Percentiles rank a stretch among this genome's conserved stretches.
These are phyloP conservation scores for Clepsis dumicolana DNA, from an alignment of 2,888 invertebrate genomes.

Conservation along the genomic window DNA sequence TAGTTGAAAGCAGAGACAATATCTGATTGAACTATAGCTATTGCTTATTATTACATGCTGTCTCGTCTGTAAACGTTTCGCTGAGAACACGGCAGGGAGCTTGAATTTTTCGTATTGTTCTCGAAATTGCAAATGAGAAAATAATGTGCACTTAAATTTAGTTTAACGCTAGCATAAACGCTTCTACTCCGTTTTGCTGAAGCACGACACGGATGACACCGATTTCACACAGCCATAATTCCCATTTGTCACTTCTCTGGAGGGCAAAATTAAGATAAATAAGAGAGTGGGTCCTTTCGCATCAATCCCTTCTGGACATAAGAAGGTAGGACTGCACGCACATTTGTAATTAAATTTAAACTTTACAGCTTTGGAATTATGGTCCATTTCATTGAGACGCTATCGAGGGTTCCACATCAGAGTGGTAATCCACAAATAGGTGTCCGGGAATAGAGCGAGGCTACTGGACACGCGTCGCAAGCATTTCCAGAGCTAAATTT, in stretches of 20 bases:
- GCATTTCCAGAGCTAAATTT: conserved; percentile 68
- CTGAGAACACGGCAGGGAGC: conserved; percentile 4
- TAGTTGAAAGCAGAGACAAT: conserved; percentile 11
- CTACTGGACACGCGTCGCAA: conserved; percentile 64
- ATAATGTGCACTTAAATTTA: conserved; percentile 36
- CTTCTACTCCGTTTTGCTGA: conserved; percentile 38
- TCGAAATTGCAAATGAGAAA: conserved; percentile 33
- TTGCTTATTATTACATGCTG: conserved; percentile 3
- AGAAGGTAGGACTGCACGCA: conserved; percentile 61
- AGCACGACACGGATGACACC: conserved; percentile 59
- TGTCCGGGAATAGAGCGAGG: conserved; percentile 85
- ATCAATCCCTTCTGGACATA: conserved; percentile 54
- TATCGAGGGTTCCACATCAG: conserved; percentile 69
- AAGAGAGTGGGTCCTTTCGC: conserved; percentile 80
- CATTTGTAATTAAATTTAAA: conserved; percentile 55
- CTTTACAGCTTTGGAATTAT: conserved; percentile 62
- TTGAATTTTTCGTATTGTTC: conserved; percentile 33
- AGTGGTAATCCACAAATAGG: conserved; percentile 82
- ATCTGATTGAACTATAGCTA: conserved; percentile 20
- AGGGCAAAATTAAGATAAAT: conserved; percentile 82
- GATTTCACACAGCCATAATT: conserved; percentile 69
- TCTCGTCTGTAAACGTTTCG: conserved; percentile 17
- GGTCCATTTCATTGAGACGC: conserved; percentile 65
- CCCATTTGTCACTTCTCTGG: conserved; percentile 77
- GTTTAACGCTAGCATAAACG: conserved; percentile 40